phyloP scores from a whole-genome alignment of 2,888 invertebrate genomes.

The Agriopis leucophaearia region DNA sequence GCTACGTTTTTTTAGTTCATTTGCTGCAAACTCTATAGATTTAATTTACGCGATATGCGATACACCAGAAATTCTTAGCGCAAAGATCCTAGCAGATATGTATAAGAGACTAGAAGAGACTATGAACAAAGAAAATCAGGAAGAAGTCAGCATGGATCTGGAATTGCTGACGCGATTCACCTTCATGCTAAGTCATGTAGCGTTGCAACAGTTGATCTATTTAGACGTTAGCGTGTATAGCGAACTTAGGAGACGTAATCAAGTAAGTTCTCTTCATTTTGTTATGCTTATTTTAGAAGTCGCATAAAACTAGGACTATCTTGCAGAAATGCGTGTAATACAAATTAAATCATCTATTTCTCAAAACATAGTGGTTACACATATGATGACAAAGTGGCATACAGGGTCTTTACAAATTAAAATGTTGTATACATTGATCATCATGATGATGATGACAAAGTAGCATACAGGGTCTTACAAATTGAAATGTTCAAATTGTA shows the following conservation, averaged over 20 bases:
- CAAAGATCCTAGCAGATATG: slow-evolving; percentile 81
- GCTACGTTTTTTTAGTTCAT: slow-evolving; percentile 78
- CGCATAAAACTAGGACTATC: neutral
- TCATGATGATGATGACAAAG: too few species aligned
- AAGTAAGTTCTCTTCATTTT: slow-evolving; percentile 57
- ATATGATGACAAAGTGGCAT: too few species aligned
- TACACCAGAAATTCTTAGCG: slow-evolving; percentile 83
- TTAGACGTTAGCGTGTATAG: slow-evolving; percentile 94
- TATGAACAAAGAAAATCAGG: slow-evolving; percentile 70
- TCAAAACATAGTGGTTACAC: too few species aligned
- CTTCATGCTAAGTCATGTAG: slow-evolving; percentile 91
- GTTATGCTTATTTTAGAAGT: neutral
- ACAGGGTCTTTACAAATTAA: too few species aligned
- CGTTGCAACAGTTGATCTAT: slow-evolving; percentile 92
- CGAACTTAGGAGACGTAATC: slow-evolving; percentile 88
- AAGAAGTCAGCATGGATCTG: slow-evolving; percentile 66
- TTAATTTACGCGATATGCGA: slow-evolving; percentile 86
- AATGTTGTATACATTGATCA: too few species aligned
- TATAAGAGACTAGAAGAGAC: slow-evolving; percentile 75
- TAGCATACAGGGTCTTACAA: too few species aligned
- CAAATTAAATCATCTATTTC: too few species aligned
- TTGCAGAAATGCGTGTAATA: too few species aligned
- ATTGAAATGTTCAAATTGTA: too few species aligned
- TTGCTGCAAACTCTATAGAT: slow-evolving; percentile 83
- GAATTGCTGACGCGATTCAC: slow-evolving; percentile 84